Conservation (phyloP, 2,888 invertebrate species). For the Dasypolia templi region DNA sequence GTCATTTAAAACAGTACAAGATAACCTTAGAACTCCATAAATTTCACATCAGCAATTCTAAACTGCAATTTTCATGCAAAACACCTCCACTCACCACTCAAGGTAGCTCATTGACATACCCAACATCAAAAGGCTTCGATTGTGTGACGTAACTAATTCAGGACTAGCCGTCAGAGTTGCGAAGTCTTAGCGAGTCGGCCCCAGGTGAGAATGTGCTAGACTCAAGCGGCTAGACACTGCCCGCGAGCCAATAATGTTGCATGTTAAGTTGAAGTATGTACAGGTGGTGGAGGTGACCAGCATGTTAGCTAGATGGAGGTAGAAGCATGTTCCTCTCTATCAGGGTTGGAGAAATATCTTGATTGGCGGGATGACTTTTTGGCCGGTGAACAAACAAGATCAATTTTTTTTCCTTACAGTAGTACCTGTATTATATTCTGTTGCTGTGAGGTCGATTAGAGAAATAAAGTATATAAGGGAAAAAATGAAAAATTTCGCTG, state of each 20-base stretch:
- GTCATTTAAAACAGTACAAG: neutral
- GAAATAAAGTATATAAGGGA: no score
- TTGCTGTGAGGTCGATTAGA: neutral
- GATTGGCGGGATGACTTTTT: neutral
- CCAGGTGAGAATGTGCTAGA: constrained; percentile 90
- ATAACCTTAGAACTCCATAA: neutral
- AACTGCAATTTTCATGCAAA: constrained; percentile 4
- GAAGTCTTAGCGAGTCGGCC: constrained; percentile 89
- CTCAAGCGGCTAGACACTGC: constrained; percentile 87
- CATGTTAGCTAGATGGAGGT: constrained; percentile 25
- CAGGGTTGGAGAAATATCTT: neutral
- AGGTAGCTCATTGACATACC: constrained; percentile 64
- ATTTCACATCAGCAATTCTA: neutral
- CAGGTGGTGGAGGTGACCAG: constrained; percentile 51
- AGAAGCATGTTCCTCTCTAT: neutral
- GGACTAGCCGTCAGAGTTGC: constrained; percentile 86
- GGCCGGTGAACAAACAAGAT: neutral
- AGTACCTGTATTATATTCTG: neutral
- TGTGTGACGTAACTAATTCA: constrained; percentile 82
- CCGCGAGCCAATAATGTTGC: constrained; percentile 85
- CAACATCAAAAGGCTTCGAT: constrained; percentile 77
- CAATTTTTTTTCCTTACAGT: neutral
- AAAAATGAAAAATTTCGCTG: no score
- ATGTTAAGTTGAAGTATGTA: constrained; percentile 76
- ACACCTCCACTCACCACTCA: constrained; percentile 1